A percentile compares a stretch with the other conserved stretches of the same genome.
These are phyloP conservation scores for Lutraria rhynchaena DNA, from an alignment of 1,140 invertebrate species.

Conservation along the genomic window DNA sequence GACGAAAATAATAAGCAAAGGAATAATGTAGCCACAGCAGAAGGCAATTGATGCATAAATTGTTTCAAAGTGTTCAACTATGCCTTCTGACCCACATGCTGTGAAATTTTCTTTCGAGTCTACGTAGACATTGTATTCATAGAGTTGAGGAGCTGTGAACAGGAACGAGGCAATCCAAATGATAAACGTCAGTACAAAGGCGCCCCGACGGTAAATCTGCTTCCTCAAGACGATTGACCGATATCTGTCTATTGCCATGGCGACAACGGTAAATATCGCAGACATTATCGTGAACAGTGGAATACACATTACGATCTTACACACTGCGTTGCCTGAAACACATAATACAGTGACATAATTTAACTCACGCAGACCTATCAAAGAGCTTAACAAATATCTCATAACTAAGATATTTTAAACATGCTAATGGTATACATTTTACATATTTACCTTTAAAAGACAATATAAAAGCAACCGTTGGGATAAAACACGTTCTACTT, in stretches of 20 bases:
- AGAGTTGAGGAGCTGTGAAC: slow-evolving; percentile 38
- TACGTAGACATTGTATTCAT: slow-evolving; percentile 47
- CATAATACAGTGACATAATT: too few species aligned
- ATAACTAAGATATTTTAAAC: too few species aligned
- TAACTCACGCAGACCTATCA: too few species aligned
- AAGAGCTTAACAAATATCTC: too few species aligned
- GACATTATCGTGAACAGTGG: slow-evolving; percentile 35
- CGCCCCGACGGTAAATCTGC: background rate
- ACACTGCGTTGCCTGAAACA: slow-evolving; percentile 37
- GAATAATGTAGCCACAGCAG: slow-evolving; percentile 17
- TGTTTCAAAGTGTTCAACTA: slow-evolving; percentile 49
- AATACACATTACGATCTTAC: slow-evolving; percentile 44
- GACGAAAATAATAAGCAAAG: slow-evolving; percentile 12
- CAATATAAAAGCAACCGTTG: too few species aligned
- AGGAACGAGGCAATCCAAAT: slow-evolving; percentile 38
- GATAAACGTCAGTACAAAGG: background rate
- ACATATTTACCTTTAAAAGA: too few species aligned
- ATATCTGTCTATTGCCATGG: slow-evolving; percentile 51
- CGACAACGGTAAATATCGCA: slow-evolving; percentile 37
- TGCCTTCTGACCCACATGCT: slow-evolving; percentile 48
- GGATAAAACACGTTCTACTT: too few species aligned
- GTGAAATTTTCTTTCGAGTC: background rate
- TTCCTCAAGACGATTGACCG: slow-evolving; percentile 15
- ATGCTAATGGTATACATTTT: too few species aligned
- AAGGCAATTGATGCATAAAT: slow-evolving; percentile 35